Base-by-base conservation (phyloP, 2,888 invertebrate genomes). In the Rhodophaea formosa region DNA sequence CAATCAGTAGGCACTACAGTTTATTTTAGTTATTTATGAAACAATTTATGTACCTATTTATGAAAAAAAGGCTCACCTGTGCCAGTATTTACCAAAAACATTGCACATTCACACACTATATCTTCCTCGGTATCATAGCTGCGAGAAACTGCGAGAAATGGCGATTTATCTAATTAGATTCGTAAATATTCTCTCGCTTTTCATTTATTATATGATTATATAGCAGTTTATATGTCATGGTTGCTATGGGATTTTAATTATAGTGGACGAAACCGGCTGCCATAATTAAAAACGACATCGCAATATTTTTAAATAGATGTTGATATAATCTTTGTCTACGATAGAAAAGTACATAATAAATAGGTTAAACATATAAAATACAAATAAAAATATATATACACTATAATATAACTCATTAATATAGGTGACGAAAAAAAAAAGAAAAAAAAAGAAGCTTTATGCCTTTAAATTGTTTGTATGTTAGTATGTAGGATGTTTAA, bases 371-470 rank as follows among this genome's bases (percentile, higher is more conserved):
- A 83, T 84, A 85, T 82, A 77, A 82, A 87, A 90, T 86, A 88
- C 79, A 86, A 90, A 91, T 89, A 91, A 91, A 91, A 90, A 91
- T 90, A 91, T 90, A 91, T 90, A 90, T 88, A 91, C 90, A 89
- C 87, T 71, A 81, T 88, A 87, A 80, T 86, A 74, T 88, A 84
- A 89, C 84, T 88, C 84, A 87, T 86, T 84, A 85, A 78, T 75
- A 80, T 86, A 87, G 83, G 80, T 80, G 68, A 47, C 14, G 56
- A 47, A 47, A 56, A 78, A 79, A 80, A 82, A 82, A 86, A 83
- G 79, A 75, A 63, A 59, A 87, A 86, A 84, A 86, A 88, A 82
- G 79, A 84, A 84, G 88, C 89, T 89, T 90, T 82, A 88, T 81
- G 88, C 89, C 88, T 88, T 88, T 84, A 84, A 85, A 88, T 86